A percentile compares a stretch with the other conserved stretches of the same genome.
Evolutionary conservation across 2,113 vertebrate genomes (phyloP).

Genomic region (Zosterops hypoxanthus): DNA sequence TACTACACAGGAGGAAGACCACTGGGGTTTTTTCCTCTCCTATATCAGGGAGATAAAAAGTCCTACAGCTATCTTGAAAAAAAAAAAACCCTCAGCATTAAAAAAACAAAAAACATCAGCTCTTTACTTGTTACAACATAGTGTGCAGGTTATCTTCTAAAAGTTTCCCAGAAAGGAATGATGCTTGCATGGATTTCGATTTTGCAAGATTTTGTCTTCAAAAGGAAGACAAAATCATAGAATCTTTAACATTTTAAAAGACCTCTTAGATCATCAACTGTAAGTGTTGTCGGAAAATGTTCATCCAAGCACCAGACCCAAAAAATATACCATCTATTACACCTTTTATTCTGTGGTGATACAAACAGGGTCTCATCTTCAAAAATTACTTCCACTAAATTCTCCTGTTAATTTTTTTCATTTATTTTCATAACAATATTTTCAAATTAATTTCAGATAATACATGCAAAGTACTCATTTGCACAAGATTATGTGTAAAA

Average conservation of each 20-base stretch:
- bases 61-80: background rate
- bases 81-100: background rate
- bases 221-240: background rate
- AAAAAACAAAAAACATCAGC: background rate
- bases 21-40: rapidly evolving
- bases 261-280: background rate
- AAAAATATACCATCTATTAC: background rate
- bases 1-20: background rate
- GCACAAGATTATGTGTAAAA: background rate
- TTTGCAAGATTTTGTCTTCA: background rate
- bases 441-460: background rate
- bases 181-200: background rate
- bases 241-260: background rate
- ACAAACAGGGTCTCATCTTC: background rate
- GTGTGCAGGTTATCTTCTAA: rapidly evolving
- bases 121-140: background rate
- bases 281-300: background rate
- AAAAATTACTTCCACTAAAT: background rate
- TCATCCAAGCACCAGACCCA: background rate
- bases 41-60: background rate
- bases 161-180: background rate
- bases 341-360: background rate
- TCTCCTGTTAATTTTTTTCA: background rate
- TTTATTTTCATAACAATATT: background rate
- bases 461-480: background rate